Evolutionary conservation across 2,113 vertebrate genomes (phyloP), one percentile per base, ranked within the genome.

Genomic region (Pontoporia blainvillei): DNA sequence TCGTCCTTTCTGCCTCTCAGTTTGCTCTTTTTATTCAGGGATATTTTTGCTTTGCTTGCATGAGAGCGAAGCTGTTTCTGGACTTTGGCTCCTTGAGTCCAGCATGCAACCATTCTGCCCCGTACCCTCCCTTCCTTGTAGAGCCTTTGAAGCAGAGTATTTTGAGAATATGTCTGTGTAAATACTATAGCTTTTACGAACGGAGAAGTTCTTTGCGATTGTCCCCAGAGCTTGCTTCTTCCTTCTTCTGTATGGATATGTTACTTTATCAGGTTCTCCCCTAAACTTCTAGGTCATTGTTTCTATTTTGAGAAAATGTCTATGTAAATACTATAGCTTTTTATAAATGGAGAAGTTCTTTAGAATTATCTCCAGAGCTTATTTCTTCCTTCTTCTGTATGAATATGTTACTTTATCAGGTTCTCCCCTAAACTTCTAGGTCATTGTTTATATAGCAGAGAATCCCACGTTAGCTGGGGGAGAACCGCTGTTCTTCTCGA

Each of bases 1-100:
- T 14, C 64, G 69, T 86, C 39, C 14, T 23, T 34, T 1, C 9
- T 23, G 5, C 67, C 36, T 66, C 21, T 72, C 62, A 3, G 8
- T n/a, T 59, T 71, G 71, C 73, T 46, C 79, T 86, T 84, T 39
- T 57, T 72, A 85, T 95, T 97, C 97, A 97, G 97, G 97, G 97
- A 93, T 88, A 17, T 34, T 93, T 95, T 52, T 82, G 91, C 86
- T 87, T 86, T 95, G 91, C 67, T 82, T 73, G 73, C 66, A 95
- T 31, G 73, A 93, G 73, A 95, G 90, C 81, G 82, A 41, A 90
- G 90, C 86, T 85, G 61, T 83, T 90, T 90, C 71, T 86, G 81
- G 92, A 52, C 71, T 71, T 76, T 41, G 54, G 62, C 86, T 85
- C 20, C 76, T 29, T 46, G 69, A 85, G 52, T 81, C 90, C 59